Conservation (phyloP, 2,797 vertebrate genomes). For the Nannoperca obscura region DNA sequence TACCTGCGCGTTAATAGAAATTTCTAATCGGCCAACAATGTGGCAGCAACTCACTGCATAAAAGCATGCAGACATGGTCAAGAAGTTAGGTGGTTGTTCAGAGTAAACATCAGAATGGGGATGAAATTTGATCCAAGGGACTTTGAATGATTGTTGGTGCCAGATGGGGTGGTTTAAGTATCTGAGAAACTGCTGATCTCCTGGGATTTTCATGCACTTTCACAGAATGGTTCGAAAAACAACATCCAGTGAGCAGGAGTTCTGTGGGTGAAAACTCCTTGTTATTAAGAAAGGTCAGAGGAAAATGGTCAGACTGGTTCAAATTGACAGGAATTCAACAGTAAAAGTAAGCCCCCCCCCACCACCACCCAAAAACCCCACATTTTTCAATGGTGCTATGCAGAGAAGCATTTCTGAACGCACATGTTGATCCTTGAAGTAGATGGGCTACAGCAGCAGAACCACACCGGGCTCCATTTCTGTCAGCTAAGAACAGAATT, state of each 20-base stretch:
- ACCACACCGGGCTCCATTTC: background rate
- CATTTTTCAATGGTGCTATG: background rate
- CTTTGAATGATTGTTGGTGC: background rate
- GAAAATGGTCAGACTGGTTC: constrained; percentile 10
- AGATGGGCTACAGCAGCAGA: background rate
- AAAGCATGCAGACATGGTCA: background rate
- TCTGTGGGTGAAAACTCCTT: constrained; percentile 6
- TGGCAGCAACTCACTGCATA: background rate
- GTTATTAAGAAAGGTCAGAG: constrained; percentile 43
- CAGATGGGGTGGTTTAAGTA: background rate
- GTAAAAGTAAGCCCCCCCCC: background rate
- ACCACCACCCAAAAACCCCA: too few relatives aligned
- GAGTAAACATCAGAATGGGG: background rate
- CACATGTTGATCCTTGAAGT: constrained; percentile 14
- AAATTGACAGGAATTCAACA: constrained; percentile 31
- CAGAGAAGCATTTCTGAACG: constrained; percentile 12
- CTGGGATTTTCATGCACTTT: background rate
- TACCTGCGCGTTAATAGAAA: background rate
- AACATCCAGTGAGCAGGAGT: constrained; percentile 3
- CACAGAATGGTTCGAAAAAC: constrained; percentile 2
- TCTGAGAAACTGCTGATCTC: constrained; percentile 13
- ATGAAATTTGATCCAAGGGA: background rate
- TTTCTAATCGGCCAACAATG: background rate
- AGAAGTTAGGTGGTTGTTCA: background rate
- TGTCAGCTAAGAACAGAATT: constrained; percentile 14